Evolutionary conservation across 2,888 invertebrate species (phyloP), one percentile per base, ranked within the genome.

Genomic region (Cylloceria caligata): DNA sequence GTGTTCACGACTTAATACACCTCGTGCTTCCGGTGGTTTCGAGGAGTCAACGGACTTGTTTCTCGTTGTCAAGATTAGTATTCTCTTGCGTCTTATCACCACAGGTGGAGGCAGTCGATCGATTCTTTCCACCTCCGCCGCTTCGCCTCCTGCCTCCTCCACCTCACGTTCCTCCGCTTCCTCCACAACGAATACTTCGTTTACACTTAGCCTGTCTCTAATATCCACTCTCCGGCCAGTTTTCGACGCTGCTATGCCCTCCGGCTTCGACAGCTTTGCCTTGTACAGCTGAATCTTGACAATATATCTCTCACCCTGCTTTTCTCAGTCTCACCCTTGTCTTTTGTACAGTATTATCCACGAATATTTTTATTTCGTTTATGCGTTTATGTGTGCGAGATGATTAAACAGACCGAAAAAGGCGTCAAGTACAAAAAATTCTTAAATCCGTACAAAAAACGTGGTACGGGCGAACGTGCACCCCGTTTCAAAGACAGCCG

Each of bases 261-360:
- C 68, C 52, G 87, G 87, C 86, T 88, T 90, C 80, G 88, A 88
- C 86, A 86, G 86, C 77, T 89, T 89, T 86, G 88, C 88, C 86
- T 86, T 88, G 86, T 89, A 88, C 74, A 89, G 88, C 88, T 91
- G 89, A 91, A 91, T 92, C 85, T 91, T 91, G 91, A 78, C 77
- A 71, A 83, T 87, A 64, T 74, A n/a, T 1, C 36, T 19, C 36
- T 24, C 36, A 21, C 11, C 11, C 7, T 16, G 24, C 19, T 7
- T 62, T 39, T 27, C 36, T n/a, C n/a, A 30, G 7, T 65, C 9
- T 11, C 30, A 39, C 24, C 3, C 39, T 47, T 55, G 13, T 0
- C 1, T 60, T 21, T 65, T 71, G 11, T 39, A 49, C 30, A 19
- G 6, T 7, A 7, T 1, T 39, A 39, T 13, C 19, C 47, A 19